These are phyloP conservation scores for Polydesmus complanatus DNA, from an alignment of 2,888 invertebrate genomes.

Conservation along the genomic window DNA sequence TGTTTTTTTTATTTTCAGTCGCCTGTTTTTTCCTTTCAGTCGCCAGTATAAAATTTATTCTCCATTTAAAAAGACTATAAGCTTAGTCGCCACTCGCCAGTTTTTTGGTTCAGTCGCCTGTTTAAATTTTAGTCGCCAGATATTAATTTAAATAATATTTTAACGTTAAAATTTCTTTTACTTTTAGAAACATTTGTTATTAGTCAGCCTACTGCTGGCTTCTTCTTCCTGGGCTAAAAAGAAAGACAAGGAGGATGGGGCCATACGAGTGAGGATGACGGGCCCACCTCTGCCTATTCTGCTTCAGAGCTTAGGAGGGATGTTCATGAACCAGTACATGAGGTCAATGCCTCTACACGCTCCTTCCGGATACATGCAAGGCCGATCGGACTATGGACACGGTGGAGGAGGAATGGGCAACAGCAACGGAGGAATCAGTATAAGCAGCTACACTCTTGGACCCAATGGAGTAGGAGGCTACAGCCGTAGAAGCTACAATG, in stretches of 20 bases:
- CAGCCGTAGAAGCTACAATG: not conserved
- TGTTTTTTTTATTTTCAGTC: no score
- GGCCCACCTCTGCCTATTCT: conserved; percentile 8
- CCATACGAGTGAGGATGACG: not conserved
- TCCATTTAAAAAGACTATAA: no score
- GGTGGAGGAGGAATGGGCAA: not conserved
- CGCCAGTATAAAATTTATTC: no score
- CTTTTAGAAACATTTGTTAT: not conserved
- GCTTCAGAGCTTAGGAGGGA: conserved; percentile 5
- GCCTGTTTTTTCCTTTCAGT: no score
- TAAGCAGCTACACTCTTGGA: not conserved
- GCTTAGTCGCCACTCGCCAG: no score
- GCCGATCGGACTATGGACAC: not conserved
- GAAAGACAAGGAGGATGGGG: conserved; percentile 7
- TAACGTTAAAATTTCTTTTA: not conserved
- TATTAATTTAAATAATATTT: not conserved
- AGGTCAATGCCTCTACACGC: not conserved
- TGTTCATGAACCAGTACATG: not conserved
- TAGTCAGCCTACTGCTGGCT: not conserved
- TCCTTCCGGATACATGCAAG: not conserved
- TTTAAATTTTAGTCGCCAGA: no score
- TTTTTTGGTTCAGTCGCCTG: no score
- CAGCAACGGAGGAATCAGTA: not conserved
- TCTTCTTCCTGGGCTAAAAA: not conserved
- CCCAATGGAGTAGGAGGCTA: not conserved